Conservation (phyloP, 2,888 invertebrate species). For the Micropterix aruncella region DNA sequence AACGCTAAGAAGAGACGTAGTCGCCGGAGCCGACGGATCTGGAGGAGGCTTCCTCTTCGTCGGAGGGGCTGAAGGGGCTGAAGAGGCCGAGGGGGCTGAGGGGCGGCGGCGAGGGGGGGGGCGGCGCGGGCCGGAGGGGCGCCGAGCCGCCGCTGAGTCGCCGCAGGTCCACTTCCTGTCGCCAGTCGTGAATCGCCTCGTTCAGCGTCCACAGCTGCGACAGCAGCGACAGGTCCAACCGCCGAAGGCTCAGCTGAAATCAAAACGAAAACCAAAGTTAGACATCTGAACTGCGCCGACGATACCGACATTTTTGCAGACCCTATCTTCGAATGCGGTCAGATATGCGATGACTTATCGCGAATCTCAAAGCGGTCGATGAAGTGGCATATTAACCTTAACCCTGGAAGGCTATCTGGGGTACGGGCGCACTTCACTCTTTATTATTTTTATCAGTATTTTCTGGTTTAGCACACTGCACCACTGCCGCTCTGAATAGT, state of each 20-base stretch:
- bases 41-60: conserved; percentile 14
- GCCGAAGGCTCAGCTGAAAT: conserved; percentile 75
- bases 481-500: too few relatives aligned
- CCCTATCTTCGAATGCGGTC: too few relatives aligned
- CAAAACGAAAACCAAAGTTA: conserved; percentile 12
- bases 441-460: too few relatives aligned
- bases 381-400: too few relatives aligned
- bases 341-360: too few relatives aligned
- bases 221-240: conserved; percentile 75
- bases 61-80: too few relatives aligned
- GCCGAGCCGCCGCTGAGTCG: conserved; percentile 36
- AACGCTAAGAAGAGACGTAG: conserved; percentile 11
- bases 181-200: conserved; percentile 83
- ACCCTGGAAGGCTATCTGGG: too few relatives aligned
- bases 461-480: too few relatives aligned
- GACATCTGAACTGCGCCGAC: background rate
- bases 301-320: too few relatives aligned
- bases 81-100: too few relatives aligned
- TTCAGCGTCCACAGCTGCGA: conserved; percentile 88
- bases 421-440: too few relatives aligned
- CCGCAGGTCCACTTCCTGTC: conserved; percentile 43
- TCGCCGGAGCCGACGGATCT: conserved; percentile 16
- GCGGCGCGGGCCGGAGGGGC: conserved; percentile 36
- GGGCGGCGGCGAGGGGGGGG: conserved; percentile 33
- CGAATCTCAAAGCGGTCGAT: too few relatives aligned